Evolutionary conservation across 23 tunicate species (phyloP).

Genomic region (Pegea sp.): DNA sequence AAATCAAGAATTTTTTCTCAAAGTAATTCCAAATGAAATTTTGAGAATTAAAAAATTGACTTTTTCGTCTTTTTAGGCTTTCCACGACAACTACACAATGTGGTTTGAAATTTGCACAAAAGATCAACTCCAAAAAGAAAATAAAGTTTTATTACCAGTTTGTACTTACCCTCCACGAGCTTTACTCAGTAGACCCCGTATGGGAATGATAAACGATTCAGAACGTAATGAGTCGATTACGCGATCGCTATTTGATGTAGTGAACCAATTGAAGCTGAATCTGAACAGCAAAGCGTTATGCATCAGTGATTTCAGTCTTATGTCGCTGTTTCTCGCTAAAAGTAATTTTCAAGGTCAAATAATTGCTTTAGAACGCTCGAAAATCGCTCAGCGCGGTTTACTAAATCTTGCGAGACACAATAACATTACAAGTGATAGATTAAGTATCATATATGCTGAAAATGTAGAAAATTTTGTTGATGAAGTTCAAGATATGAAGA

Average conservation of each 20-base stretch:
- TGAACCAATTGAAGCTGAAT: background rate
- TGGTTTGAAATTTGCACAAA: slow-evolving; percentile 16
- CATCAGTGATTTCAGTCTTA: slow-evolving; percentile 48
- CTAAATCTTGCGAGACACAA: slow-evolving; percentile 13
- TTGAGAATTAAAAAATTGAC: background rate
- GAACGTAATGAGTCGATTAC: slow-evolving; percentile 12
- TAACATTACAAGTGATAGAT: slow-evolving; percentile 3
- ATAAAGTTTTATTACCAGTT: slow-evolving; percentile 3
- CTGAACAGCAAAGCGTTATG: slow-evolving; percentile 15
- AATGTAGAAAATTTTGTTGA: background rate
- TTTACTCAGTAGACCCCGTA: slow-evolving; percentile 48
- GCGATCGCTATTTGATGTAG: slow-evolving; percentile 4
- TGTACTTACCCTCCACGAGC: slow-evolving; percentile 62
- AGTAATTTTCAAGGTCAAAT: slow-evolving; percentile 1
- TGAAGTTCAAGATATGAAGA: slow-evolving; percentile 5
- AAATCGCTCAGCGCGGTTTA: slow-evolving; percentile 31
- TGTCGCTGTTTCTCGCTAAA: slow-evolving; percentile 27
- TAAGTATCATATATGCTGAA: slow-evolving; percentile 1
- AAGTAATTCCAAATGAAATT: background rate
- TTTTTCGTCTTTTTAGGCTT: slow-evolving; percentile 12
- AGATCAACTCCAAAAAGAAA: background rate
- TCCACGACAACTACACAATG: slow-evolving; percentile 52
- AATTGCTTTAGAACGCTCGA: slow-evolving; percentile 15
- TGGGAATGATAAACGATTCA: slow-evolving; percentile 46
- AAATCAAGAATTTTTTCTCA: slow-evolving; percentile 3